Conservation (phyloP, 2,113 vertebrate species). For the Laticauda colubrina region DNA sequence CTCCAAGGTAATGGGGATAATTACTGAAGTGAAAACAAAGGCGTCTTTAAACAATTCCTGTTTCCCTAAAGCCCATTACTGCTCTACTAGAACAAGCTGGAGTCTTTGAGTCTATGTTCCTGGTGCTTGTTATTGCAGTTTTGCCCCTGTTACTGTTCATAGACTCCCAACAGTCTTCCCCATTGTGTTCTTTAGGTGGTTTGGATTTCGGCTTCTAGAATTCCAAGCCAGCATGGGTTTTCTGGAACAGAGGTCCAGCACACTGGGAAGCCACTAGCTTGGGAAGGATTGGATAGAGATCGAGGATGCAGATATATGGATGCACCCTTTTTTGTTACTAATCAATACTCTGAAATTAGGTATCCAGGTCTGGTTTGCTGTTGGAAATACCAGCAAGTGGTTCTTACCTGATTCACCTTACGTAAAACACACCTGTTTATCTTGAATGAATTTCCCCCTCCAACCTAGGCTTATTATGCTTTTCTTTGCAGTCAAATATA, state of each 20-base stretch:
- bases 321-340: background rate
- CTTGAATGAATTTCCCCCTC: background rate
- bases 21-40: background rate
- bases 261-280: background rate
- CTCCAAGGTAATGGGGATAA: slow-evolving; percentile 31
- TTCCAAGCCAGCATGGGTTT: background rate
- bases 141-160: background rate
- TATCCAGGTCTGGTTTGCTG: background rate
- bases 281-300: background rate
- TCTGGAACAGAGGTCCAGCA: background rate
- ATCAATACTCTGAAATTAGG: background rate
- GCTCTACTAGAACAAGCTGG: background rate
- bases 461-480: background rate
- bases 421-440: background rate
- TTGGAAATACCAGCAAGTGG: background rate
- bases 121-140: background rate
- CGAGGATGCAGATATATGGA: background rate
- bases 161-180: background rate
- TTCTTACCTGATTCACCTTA: background rate
- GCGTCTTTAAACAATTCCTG: background rate
- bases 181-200: background rate
- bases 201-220: background rate
- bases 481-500: background rate
- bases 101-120: background rate
- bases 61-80: background rate